Base-by-base conservation (phyloP, 2,797 vertebrate species). In the Acomys russatus region DNA sequence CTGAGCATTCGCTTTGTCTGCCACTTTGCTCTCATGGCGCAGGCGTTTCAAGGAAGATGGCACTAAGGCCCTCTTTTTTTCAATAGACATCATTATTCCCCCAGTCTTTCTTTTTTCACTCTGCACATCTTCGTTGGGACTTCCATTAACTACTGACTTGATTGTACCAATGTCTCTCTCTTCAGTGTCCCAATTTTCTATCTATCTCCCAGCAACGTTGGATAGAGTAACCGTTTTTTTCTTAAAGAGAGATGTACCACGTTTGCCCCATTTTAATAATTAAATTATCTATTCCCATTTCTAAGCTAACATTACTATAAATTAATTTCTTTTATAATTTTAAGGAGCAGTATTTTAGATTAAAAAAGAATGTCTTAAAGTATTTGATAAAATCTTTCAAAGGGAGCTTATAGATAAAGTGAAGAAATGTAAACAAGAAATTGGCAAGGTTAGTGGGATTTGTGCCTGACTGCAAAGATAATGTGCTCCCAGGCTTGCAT, bases 381-480 rank as follows among this genome's bases (percentile, higher is more conserved):
- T 51, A 86, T 77, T 86, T 94, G 82, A 93, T 59, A 95, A 73
- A 76, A 76, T 66, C 92, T 93, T 93, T 95, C 49, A 92, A 88
- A 96, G 93, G 51, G 94, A 90, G 51, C 70, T 92, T 91, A 59
- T 35, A 92, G 92, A 96, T 93, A 97, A 95, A 28, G 33, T 92
- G 49, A 92, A 95, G 83, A 94, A 96, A 96, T 44, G 9, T 64
- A 91, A 95, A 54, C 94, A 56, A 73, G 51, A 3, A 76, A 83
- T 96, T 97, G 94, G 91, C 90, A 93, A 35, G 82, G 17, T n/a
- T 0, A 35, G 18, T 18, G 38, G 73, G 11, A 94, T 95, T 85
- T 94, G 59, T 96, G 80, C 63, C 96, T 96, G 88, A 94, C 64
- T 88, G 64, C 92, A 96, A 76, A 95, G 86, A 70, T 73, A 87